Conservation (phyloP, 2,888 invertebrate species). For the Phortica okadai region DNA sequence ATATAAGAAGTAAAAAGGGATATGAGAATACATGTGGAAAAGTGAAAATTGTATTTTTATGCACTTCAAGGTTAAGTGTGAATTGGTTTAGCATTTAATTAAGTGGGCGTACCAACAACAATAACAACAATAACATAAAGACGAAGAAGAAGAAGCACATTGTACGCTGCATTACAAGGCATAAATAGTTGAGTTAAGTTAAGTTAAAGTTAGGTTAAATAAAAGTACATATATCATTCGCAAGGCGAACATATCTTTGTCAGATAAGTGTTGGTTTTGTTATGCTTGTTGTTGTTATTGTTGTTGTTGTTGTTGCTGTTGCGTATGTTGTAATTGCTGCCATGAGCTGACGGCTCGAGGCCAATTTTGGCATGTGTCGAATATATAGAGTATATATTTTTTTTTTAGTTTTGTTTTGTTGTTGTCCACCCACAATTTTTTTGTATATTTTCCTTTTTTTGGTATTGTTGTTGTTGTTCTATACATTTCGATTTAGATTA, state of each 20-base stretch:
- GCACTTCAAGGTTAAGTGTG: constrained; percentile 56
- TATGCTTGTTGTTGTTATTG: constrained; percentile 12
- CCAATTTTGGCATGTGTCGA: no score
- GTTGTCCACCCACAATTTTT: background rate
- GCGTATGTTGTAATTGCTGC: background rate
- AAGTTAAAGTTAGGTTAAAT: background rate
- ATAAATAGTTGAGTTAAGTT: background rate
- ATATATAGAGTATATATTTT: background rate
- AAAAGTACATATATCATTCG: no score
- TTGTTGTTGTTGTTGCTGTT: constrained; percentile 28
- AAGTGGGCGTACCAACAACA: constrained; percentile 58
- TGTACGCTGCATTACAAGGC: background rate
- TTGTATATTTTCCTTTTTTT: no score
- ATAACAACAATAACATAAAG: background rate
- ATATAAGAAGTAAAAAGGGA: background rate
- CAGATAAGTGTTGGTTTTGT: background rate
- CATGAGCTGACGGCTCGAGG: no score
- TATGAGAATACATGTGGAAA: constrained; percentile 7
- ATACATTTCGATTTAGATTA: background rate
- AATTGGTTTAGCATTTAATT: constrained; percentile 63
- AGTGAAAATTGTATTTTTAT: constrained; percentile 31
- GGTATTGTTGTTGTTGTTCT: background rate
- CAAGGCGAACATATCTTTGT: no score
- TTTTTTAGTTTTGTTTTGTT: background rate
- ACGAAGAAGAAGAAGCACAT: background rate